A percentile compares a stretch with the other conserved stretches of the same genome.
Conservation (phyloP, 2,797 vertebrate species). For the Caiman crocodilus region DNA sequence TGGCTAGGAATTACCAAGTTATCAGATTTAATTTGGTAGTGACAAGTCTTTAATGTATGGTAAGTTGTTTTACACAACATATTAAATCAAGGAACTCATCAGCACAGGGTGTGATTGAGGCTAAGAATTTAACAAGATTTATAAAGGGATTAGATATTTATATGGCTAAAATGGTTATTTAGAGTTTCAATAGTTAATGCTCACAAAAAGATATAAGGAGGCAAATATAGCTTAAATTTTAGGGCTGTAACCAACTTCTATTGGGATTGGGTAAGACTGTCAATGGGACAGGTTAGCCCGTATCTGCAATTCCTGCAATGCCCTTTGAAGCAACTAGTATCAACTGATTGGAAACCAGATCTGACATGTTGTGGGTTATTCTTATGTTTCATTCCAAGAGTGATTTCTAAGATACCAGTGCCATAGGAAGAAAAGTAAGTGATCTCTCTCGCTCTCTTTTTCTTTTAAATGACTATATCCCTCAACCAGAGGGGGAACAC, state of each 20-base stretch:
- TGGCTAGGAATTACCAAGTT: background rate
- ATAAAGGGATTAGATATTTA: background rate
- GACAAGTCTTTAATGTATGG: background rate
- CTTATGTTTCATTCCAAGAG: background rate
- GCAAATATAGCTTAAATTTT: conserved; percentile 26
- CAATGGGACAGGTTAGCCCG: background rate
- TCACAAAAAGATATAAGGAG: background rate
- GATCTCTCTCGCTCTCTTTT: conserved; percentile 39
- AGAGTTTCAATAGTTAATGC: background rate
- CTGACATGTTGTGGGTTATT: too few relatives aligned
- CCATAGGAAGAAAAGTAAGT: conserved; percentile 13
- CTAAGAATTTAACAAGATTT: conserved; percentile 7
- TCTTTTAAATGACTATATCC: conserved; percentile 26
- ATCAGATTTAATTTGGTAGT: background rate
- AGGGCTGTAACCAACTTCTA: background rate
- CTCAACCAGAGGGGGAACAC: conserved; percentile 29
- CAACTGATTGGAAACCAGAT: background rate
- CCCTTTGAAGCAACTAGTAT: background rate
- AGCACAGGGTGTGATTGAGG: background rate
- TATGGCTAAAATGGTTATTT: background rate
- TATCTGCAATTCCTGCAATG: background rate
- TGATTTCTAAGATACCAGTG: conserved; percentile 33
- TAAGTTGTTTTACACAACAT: background rate
- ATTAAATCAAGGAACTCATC: background rate
- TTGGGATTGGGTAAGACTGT: background rate